phyloP scores from a whole-genome alignment of 2,113 vertebrate species.

The Empidonax alnorum region DNA sequence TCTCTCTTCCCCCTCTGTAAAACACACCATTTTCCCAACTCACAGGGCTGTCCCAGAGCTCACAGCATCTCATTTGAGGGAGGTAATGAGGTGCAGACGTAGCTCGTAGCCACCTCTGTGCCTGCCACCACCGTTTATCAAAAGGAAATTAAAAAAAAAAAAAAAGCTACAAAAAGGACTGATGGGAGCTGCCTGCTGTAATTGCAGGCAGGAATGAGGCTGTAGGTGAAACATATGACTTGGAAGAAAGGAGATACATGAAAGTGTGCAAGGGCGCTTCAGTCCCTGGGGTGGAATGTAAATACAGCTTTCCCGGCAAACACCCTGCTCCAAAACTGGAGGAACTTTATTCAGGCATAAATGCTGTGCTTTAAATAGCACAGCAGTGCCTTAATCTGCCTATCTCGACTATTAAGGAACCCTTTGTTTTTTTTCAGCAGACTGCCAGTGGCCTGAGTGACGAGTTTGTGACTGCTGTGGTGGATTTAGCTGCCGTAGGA shows the following conservation, averaged over 20 bases:
- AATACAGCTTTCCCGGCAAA: slow-evolving; percentile 32
- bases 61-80: neutral
- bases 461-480: neutral
- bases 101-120: neutral
- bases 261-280: neutral
- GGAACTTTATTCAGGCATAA: slow-evolving; percentile 12
- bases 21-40: slow-evolving; percentile 10
- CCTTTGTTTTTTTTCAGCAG: slow-evolving; percentile 19
- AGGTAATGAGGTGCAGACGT: neutral
- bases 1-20: neutral
- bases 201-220: slow-evolving; percentile 14
- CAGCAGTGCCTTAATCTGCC: neutral
- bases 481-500: accelerated
- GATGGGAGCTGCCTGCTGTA: slow-evolving; percentile 2
- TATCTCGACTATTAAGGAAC: neutral
- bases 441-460: neutral
- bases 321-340: neutral
- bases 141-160: neutral
- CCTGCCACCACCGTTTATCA: neutral
- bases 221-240: neutral
- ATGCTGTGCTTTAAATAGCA: neutral
- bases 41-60: neutral
- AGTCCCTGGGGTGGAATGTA: slow-evolving; percentile 56
- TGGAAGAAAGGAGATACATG: slow-evolving; percentile 43
- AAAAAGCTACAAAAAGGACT: neutral